Evolutionary conservation across 1,140 invertebrate genomes (phyloP), one percentile per base, ranked within the genome.

Genomic region (Hestina assimilis): DNA sequence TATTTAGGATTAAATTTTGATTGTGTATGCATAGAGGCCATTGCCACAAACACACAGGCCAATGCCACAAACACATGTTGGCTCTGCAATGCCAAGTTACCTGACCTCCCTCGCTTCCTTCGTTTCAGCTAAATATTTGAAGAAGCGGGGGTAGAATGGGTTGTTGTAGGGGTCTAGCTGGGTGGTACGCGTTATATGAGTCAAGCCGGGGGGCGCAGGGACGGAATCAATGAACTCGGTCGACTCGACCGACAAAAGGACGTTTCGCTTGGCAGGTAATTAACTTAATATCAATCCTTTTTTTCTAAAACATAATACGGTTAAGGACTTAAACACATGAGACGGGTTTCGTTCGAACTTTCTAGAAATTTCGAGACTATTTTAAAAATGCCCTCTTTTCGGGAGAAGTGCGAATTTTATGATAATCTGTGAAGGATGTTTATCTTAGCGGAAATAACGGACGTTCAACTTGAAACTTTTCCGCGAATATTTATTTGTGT

Each of bases 181-280:
- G 15, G 19, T 78, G 79, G 82, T 70, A 62, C 31, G 47, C 45
- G 69, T 68, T 73, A 66, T 74, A 64, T 59, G 75, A 75, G 71
- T 72, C 66, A 74, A 64, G 63, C 61, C 51, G 76, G 77, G 78
- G 74, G 79, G 74, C 72, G 72, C 72, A 75, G 66, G 66, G 72
- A 78, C 63, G 79, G 81, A 84, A 84, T 84, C 81, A 84, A 82
- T 84, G 81, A 84, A 84, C 81, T 82, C 79, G 51, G 75, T 63
- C 29, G 72, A 79, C 68, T 65, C 75, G 79, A 70, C 79, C 79
- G 79, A 82, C 81, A 73, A 84, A 84, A 79, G 81, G 81, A 84
- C 81, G 81, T 78, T 83, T 81, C 72, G 77, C 72, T 69, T 76
- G 78, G 68, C 76, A 84, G 79, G 81, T 84, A 84, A 84, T 84